These are phyloP conservation scores for Hypercompe scribonia DNA, from an alignment of 2,888 invertebrate species.

Conservation along the genomic window DNA sequence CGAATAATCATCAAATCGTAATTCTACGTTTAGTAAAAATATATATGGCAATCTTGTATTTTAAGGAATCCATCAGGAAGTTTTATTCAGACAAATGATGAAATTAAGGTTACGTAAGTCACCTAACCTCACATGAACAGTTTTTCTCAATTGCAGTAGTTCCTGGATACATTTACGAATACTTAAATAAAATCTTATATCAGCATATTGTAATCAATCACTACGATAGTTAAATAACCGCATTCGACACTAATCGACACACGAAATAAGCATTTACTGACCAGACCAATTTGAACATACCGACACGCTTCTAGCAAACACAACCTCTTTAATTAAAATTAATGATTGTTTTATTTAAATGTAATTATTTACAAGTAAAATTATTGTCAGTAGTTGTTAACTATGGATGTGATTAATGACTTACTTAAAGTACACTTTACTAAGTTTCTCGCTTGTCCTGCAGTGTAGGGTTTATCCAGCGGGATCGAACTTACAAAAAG, in stretches of 20 bases:
- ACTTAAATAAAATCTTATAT: background rate
- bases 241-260: background rate
- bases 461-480: too few species aligned
- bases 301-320: background rate
- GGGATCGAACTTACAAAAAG: too few species aligned
- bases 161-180: background rate
- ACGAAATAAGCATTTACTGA: constrained; percentile 14
- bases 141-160: background rate
- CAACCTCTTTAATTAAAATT: constrained; percentile 5
- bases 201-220: background rate
- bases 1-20: too few species aligned
- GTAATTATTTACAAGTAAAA: background rate
- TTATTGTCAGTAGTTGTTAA: constrained; percentile 2
- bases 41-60: too few species aligned
- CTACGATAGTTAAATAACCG: background rate
- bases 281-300: constrained; percentile 9
- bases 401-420: background rate
- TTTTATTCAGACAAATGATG: background rate
- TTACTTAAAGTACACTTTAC: background rate
- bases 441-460: background rate
- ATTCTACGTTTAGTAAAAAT: too few species aligned
- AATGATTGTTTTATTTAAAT: constrained; percentile 5
- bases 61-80: too few species aligned
- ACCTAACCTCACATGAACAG: background rate
- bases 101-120: background rate